Conservation (phyloP, 2,888 invertebrate species). For the Apoderus coryli region DNA sequence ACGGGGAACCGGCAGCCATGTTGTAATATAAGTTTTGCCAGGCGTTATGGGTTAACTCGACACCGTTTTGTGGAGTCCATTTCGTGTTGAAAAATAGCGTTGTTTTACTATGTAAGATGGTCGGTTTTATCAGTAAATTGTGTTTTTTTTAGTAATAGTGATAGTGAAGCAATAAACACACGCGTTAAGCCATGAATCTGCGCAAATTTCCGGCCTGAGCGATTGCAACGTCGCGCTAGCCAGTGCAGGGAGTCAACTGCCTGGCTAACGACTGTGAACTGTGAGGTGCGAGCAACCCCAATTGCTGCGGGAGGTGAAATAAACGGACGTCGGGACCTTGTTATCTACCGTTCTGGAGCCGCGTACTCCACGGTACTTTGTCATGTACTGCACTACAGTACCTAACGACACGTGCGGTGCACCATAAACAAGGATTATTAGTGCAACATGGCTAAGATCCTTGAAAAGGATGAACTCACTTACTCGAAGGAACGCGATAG, state of each 20-base stretch:
- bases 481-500: constrained; percentile 65
- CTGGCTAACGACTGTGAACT: constrained; percentile 28
- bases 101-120: constrained; percentile 18
- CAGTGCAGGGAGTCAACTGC: constrained; percentile 34
- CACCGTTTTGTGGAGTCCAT: constrained; percentile 23
- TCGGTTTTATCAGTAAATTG: constrained; percentile 20
- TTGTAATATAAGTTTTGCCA: constrained; percentile 32
- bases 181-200: constrained; percentile 33
- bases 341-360: constrained; percentile 24
- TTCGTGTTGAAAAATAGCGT: constrained; percentile 20
- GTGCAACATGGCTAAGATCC: constrained; percentile 51
- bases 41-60: constrained; percentile 35
- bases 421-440: no score
- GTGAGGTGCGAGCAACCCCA: constrained; percentile 32
- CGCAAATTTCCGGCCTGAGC: constrained; percentile 35
- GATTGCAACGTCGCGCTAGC: constrained; percentile 33
- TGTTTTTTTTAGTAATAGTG: constrained; percentile 25
- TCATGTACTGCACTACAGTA: constrained; percentile 18
- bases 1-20: constrained; percentile 36
- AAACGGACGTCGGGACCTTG: constrained; percentile 24
- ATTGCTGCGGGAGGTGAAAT: constrained; percentile 33
- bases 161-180: constrained; percentile 26
- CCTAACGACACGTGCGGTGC: constrained; percentile 18
- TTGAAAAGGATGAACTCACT: constrained; percentile 55
- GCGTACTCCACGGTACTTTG: no score